Percentiles rank a stretch among this genome's conserved stretches.
Conservation (phyloP, 2,113 vertebrate species). For the cattle (Bos taurus) region DNA sequence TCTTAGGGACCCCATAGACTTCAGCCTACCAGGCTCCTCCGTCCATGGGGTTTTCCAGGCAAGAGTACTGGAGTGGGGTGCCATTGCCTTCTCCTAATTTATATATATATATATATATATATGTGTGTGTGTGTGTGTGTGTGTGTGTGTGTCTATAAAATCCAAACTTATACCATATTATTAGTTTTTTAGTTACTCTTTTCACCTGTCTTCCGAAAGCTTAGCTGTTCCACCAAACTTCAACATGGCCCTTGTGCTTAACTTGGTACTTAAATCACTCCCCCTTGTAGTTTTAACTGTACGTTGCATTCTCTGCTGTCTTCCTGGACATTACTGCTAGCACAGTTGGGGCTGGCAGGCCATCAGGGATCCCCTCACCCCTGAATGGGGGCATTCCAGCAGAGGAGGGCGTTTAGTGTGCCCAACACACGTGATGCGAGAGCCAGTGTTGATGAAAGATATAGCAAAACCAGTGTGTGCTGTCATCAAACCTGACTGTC, state of each 20-base stretch:
- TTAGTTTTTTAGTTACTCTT: not conserved
- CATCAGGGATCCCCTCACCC: not conserved
- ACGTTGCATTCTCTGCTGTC: not conserved
- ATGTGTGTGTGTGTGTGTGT: too few relatives aligned
- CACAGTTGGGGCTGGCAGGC: not conserved
- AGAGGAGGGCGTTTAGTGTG: not conserved
- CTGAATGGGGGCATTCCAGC: not conserved
- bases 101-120: too few relatives aligned
- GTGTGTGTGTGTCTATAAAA: not conserved
- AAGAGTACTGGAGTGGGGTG: too few relatives aligned
- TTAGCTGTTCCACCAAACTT: not conserved
- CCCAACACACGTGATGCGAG: not conserved
- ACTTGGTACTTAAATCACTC: not conserved
- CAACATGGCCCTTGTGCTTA: not conserved
- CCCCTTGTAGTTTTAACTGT: not conserved
- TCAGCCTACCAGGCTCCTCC: too few relatives aligned
- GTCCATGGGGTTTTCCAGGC: too few relatives aligned
- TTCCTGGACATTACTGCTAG: not conserved
- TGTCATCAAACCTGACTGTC: not conserved
- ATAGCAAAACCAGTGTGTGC: not conserved
- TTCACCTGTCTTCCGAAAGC: not conserved
- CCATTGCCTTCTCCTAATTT: too few relatives aligned
- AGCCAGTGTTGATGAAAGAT: not conserved
- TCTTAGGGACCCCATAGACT: too few relatives aligned
- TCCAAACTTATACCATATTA: not conserved